These are phyloP conservation scores for Sericinus montela DNA, from an alignment of 2,888 invertebrate species.

Conservation along the genomic window DNA sequence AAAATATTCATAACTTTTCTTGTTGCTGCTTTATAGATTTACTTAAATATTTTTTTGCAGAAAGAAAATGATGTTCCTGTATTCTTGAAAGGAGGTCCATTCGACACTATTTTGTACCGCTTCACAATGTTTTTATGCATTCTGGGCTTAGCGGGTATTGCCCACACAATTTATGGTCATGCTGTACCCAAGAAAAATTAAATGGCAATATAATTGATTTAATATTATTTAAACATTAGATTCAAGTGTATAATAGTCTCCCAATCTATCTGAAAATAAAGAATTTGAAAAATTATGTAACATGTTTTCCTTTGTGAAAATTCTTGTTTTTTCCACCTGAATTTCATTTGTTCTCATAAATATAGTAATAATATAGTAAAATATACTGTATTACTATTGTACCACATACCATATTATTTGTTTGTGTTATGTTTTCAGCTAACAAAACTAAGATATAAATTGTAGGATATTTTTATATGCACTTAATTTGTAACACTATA, in stretches of 20 bases:
- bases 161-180: conserved; percentile 55
- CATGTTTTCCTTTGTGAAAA: background rate
- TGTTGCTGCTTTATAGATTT: no score
- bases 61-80: conserved; percentile 79
- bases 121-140: conserved; percentile 60
- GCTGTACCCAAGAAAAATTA: conserved; percentile 61
- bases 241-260: conserved; percentile 36
- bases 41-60: no score
- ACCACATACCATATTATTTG: no score
- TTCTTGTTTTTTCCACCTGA: no score
- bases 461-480: no score
- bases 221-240: conserved; percentile 49
- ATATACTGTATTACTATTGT: no score
- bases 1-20: no score
- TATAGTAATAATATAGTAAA: no score
- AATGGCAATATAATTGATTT: conserved; percentile 20
- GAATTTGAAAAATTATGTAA: conserved; percentile 8
- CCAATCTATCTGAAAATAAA: conserved; percentile 50
- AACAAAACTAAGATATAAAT: no score
- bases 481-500: no score
- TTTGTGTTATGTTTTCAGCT: no score
- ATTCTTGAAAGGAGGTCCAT: conserved; percentile 78
- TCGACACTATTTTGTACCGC: conserved; percentile 70
- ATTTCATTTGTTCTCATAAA: no score
- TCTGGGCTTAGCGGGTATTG: conserved; percentile 53